Percentiles rank a stretch among this genome's conserved stretches.
Evolutionary conservation across 2,888 invertebrate species (phyloP).

Genomic region (Tetanocera ferruginea): DNA sequence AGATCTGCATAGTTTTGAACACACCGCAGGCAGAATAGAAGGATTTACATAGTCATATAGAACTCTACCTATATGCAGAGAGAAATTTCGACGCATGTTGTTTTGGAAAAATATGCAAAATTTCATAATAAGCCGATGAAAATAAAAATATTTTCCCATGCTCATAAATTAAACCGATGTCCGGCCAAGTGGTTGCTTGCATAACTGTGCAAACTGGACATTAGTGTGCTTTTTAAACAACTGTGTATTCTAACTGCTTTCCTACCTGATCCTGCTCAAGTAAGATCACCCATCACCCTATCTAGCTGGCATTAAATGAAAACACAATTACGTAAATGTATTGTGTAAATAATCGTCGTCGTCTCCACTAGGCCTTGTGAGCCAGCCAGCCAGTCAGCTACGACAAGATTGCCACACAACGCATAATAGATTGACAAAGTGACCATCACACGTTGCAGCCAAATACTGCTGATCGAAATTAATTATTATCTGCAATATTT

Average conservation of each 20-base stretch:
- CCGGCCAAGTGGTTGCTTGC: slow-evolving; percentile 6
- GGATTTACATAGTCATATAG: neutral
- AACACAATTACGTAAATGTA: slow-evolving; percentile 67
- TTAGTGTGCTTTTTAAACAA: neutral
- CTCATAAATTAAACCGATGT: slow-evolving; percentile 33
- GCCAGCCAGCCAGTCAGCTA: neutral
- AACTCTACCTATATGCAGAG: neutral
- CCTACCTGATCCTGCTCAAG: slow-evolving; percentile 12
- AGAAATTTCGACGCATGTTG: neutral
- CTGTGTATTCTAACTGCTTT: neutral
- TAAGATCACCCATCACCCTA: slow-evolving; percentile 24
- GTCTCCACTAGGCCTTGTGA: neutral
- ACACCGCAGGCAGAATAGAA: neutral
- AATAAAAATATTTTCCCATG: slow-evolving; percentile 36
- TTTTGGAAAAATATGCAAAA: neutral
- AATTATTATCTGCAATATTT: slow-evolving; percentile 4
- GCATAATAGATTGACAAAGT: slow-evolving; percentile 19
- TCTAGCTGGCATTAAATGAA: slow-evolving; percentile 48
- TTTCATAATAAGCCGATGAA: neutral
- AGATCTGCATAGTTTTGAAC: neutral
- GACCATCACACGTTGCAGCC: slow-evolving; percentile 30
- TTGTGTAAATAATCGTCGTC: slow-evolving; percentile 57
- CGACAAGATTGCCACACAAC: neutral
- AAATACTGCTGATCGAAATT: slow-evolving; percentile 2
- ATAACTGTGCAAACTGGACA: slow-evolving; percentile 31